These are phyloP conservation scores for Bubo blakistoni DNA, from an alignment of 2,113 vertebrate genomes.

Conservation along the genomic window DNA sequence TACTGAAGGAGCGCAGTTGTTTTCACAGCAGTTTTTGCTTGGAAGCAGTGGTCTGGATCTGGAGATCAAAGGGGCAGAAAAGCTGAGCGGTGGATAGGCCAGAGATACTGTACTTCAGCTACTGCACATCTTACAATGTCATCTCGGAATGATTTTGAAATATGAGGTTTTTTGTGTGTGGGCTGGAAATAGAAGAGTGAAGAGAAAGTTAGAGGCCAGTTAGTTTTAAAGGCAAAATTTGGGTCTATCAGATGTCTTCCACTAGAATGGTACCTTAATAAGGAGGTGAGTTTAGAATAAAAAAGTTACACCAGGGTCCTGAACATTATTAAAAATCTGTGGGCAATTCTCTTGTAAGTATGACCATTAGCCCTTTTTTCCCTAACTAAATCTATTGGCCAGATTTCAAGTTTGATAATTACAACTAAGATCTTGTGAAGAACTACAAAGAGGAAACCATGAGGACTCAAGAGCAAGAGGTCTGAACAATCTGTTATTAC, in stretches of 20 bases:
- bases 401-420: not conserved
- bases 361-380: not conserved
- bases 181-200: not conserved
- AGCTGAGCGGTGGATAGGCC: not conserved
- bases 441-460: not conserved
- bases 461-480: not conserved
- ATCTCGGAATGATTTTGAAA: not conserved
- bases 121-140: not conserved
- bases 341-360: not conserved
- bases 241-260: not conserved
- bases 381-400: not conserved
- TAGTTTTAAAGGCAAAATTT: not conserved
- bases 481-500: not conserved
- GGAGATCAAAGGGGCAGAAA: not conserved
- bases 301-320: not conserved
- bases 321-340: not conserved
- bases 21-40: not conserved
- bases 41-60: not conserved
- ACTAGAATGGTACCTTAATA: not conserved
- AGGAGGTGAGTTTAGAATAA: not conserved
- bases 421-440: not conserved
- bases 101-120: not conserved
- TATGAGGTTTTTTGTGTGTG: fast-evolving
- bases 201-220: not conserved
- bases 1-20: not conserved